A percentile compares a stretch with the other conserved stretches of the same genome.
Evolutionary conservation across 2,888 invertebrate species (phyloP).

Genomic region (Caenorhabditis japonica): DNA sequence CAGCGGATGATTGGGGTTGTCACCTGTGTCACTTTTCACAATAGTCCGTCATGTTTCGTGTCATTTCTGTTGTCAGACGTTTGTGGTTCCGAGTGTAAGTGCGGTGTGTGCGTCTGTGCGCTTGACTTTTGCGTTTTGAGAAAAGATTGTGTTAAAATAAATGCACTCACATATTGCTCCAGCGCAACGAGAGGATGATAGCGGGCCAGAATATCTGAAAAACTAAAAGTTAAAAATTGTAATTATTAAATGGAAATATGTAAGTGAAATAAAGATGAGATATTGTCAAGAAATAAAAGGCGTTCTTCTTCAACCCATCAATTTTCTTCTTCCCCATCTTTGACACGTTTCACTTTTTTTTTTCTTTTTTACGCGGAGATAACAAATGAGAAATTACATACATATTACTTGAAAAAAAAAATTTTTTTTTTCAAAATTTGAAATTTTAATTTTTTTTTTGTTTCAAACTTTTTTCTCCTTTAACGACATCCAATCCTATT

Average conservation of each 20-base stretch:
- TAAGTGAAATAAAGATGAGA: conserved; percentile 11
- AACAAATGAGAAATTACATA: conserved; percentile 14
- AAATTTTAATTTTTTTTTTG: background rate
- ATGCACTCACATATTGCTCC: conserved; percentile 45
- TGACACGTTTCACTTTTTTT: conserved; percentile 46
- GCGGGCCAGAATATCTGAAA: conserved; percentile 16
- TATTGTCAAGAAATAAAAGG: conserved; percentile 8
- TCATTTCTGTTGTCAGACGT: conserved; percentile 37
- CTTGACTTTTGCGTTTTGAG: background rate
- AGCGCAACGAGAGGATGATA: conserved; percentile 5
- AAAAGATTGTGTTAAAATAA: conserved; percentile 29
- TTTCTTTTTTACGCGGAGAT: conserved; percentile 44
- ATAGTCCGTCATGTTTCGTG: conserved; percentile 56
- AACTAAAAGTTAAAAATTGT: background rate
- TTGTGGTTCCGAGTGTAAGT: conserved; percentile 25
- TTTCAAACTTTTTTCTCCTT: background rate
- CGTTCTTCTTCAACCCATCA: conserved; percentile 28
- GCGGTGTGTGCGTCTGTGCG: conserved; percentile 11
- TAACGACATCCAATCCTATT: background rate
- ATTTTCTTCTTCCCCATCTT: conserved; percentile 4
- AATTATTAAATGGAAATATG: background rate
- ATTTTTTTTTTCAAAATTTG: conserved; percentile 2
- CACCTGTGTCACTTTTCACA: conserved; percentile 56
- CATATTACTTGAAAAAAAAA: background rate
- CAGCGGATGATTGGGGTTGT: conserved; percentile 44